A percentile compares a stretch with the other conserved stretches of the same genome.
Conservation (phyloP, 1,140 invertebrate species). For the Artemia franciscana region DNA sequence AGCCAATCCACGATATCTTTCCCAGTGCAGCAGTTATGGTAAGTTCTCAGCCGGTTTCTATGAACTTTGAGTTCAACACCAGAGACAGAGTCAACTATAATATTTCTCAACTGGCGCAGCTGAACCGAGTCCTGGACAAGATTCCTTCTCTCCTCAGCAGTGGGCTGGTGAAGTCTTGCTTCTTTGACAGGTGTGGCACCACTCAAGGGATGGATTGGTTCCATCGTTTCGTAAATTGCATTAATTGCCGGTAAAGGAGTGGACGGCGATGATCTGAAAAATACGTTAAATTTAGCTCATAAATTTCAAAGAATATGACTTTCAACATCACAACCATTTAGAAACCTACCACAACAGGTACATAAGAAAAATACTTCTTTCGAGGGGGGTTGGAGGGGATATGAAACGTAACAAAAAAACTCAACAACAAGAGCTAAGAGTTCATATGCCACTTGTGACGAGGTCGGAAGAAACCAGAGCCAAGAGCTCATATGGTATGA, state of each 20-base stretch:
- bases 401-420: no score
- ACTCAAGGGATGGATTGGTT: neutral
- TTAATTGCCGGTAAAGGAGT: neutral
- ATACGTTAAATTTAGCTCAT: no score
- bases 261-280: neutral
- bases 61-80: conserved; percentile 36
- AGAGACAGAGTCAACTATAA: conserved; percentile 33
- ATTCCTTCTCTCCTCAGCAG: conserved; percentile 32
- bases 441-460: no score
- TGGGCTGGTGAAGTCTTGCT: conserved; percentile 3
- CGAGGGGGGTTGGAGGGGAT: no score
- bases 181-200: neutral
- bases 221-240: neutral
- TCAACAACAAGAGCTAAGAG: no score
- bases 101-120: conserved; percentile 41
- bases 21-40: conserved; percentile 39
- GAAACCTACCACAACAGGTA: no score
- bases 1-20: conserved; percentile 53
- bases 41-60: conserved; percentile 36
- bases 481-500: no score
- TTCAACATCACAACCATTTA: no score
- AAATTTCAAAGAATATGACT: no score
- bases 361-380: no score
- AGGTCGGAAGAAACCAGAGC: no score
- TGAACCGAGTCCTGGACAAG: conserved; percentile 46